A percentile compares a stretch with the other conserved stretches of the same genome.
phyloP scores from a whole-genome alignment of 2,888 invertebrate genomes.

The Chrysopilus asiliformis region DNA sequence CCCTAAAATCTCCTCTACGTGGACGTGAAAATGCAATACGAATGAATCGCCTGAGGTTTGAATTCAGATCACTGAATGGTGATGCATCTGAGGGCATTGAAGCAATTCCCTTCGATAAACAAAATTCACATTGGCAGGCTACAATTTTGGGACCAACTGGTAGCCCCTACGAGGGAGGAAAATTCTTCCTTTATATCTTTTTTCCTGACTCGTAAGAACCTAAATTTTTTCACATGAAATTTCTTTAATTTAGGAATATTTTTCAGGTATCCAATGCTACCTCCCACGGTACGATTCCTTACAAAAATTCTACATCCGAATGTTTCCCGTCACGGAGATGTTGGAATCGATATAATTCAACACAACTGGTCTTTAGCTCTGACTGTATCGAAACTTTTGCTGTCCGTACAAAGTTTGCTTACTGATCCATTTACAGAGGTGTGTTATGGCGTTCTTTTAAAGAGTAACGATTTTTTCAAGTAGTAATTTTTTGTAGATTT shows the following conservation, averaged over 20 bases:
- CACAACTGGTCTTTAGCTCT: constrained; percentile 94
- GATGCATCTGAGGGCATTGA: constrained; percentile 35
- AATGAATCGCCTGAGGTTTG: constrained; percentile 62
- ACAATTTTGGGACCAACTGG: constrained; percentile 82
- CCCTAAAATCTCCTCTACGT: constrained; percentile 50
- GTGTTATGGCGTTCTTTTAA: constrained; percentile 4
- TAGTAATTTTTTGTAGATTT: constrained; percentile 42
- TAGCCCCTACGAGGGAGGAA: constrained; percentile 87
- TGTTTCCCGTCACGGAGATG: constrained; percentile 87
- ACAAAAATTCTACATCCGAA: constrained; percentile 92
- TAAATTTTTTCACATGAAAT: background rate
- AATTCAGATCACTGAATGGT: constrained; percentile 41
- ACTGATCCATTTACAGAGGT: constrained; percentile 83
- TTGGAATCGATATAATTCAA: constrained; percentile 88
- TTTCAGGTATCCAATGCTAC: constrained; percentile 71
- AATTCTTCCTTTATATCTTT: constrained; percentile 81
- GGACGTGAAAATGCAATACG: constrained; percentile 72
- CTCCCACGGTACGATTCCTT: constrained; percentile 81
- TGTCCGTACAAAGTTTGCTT: constrained; percentile 75
- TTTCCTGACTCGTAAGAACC: constrained; percentile 59
- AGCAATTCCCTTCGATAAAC: constrained; percentile 33
- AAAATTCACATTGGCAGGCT: constrained; percentile 74
- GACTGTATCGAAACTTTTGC: constrained; percentile 77
- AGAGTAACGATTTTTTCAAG: constrained; percentile 2
- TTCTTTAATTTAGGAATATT: constrained; percentile 4